Evolutionary conservation across 2,888 invertebrate genomes (phyloP), one percentile per base, ranked within the genome.

Genomic region (Gortyna flavago): DNA sequence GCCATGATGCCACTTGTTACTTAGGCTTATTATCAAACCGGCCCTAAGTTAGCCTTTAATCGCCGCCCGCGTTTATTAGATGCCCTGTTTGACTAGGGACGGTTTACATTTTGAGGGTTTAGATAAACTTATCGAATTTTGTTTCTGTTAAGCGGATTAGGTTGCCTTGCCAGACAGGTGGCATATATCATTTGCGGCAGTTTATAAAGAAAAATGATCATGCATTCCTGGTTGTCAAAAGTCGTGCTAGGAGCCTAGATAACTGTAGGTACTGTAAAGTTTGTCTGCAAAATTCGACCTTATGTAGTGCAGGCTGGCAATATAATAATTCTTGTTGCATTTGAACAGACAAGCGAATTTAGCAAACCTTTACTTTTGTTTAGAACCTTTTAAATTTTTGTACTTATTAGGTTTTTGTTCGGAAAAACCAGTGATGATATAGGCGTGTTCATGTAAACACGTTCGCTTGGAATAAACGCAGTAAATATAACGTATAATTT

Each of bases 11-110:
- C 75, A 75, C 78, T 86, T 75, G 74, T 79, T 86, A 86, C 74
- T 78, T 71, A 79, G 72, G 72, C 84, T 79, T 84, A 84, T 86
- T 86, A 86, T 68, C 64, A 80, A 74, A 78, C 68, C 77, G 54
- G 75, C 51, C 29, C 35, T 66, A 54, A 61, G 57, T 86, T 71
- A 77, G 72, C 64, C 59, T 44, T 76, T 80, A 85, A 86, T 75
- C 75, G 76, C 11, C 35, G 48, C n/a, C 57, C 35, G n/a, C n/a
- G 44, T 62, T 66, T 67, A 83, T 73, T 65, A 72, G 62, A 61
- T 64, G 66, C 57, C 9, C 44, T 29, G 41, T 73, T n/a, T 54
- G 54, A 73, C 35, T 68, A 48, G 62, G 67, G 69, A 69, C 48
- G 13, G 51, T 64, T 70, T 29, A 69, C 41, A 61, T 83, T 83